These are phyloP conservation scores for Varroa destructor DNA, from an alignment of 1,140 invertebrate genomes.

Conservation along the genomic window DNA sequence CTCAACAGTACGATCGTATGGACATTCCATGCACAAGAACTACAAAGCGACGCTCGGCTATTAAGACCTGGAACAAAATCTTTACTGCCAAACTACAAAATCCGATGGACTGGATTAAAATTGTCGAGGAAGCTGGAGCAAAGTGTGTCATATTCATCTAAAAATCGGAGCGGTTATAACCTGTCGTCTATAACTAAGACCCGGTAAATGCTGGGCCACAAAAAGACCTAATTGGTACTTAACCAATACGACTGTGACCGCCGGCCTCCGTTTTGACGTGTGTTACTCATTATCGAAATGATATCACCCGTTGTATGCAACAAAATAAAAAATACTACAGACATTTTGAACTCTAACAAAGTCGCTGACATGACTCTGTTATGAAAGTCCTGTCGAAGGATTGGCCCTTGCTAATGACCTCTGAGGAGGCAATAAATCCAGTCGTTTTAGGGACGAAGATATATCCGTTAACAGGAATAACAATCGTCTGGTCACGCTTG, in stretches of 20 bases:
- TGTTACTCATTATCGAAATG: constrained; percentile 44
- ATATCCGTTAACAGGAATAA: constrained; percentile 48
- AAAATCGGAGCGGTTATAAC: background rate
- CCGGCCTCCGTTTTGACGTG: constrained; percentile 42
- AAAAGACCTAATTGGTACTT: constrained; percentile 44
- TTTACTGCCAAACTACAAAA: constrained; percentile 42
- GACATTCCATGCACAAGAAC: constrained; percentile 42
- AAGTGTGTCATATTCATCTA: constrained; percentile 44
- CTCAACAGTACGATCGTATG: background rate
- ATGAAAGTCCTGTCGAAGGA: constrained; percentile 78
- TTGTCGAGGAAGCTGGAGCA: constrained; percentile 49
- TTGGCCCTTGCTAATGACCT: constrained; percentile 73
- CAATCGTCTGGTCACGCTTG: constrained; percentile 12
- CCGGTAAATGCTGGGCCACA: background rate
- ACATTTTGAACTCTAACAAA: constrained; percentile 55
- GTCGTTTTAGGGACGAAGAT: constrained; percentile 46
- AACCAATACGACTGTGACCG: constrained; percentile 39
- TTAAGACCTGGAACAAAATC: constrained; percentile 41
- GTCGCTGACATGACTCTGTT: constrained; percentile 80
- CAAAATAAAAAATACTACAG: constrained; percentile 44
- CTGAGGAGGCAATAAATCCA: constrained; percentile 55
- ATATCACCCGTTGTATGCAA: constrained; percentile 40
- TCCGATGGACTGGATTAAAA: constrained; percentile 40
- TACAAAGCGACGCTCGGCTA: constrained; percentile 41
- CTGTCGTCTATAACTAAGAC: background rate